phyloP scores from a whole-genome alignment of 2,797 vertebrate species.

The Pagetopsis macropterus region DNA sequence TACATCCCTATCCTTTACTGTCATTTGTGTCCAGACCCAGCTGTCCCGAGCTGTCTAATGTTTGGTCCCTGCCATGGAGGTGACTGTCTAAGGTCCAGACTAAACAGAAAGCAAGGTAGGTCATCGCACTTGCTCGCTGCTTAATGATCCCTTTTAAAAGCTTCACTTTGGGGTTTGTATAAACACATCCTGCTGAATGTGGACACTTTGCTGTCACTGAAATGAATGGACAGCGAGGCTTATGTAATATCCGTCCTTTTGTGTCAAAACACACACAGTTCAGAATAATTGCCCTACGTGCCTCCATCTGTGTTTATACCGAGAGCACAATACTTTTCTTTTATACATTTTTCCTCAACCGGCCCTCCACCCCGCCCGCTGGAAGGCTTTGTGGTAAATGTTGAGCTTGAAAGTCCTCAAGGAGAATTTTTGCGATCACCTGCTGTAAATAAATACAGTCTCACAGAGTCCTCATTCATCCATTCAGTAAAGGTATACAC shows the following conservation, averaged over 20 bases:
- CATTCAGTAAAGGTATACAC: conserved; percentile 36
- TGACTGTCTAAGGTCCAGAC: conserved; percentile 37
- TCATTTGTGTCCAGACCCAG: conserved; percentile 44
- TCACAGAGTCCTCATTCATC: conserved; percentile 45
- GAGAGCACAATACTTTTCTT: conserved; percentile 37
- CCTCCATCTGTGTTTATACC: conserved; percentile 61
- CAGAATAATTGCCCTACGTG: conserved; percentile 35
- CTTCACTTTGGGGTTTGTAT: conserved; percentile 49
- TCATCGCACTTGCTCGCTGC: conserved; percentile 13
- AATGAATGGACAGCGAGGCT: conserved; percentile 41
- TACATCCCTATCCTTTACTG: background rate
- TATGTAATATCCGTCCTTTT: conserved; percentile 48
- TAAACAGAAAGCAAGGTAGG: conserved; percentile 41
- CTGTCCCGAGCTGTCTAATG: conserved; percentile 38
- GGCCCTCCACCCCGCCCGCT: background rate
- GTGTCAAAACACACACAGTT: conserved; percentile 58
- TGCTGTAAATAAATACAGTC: conserved; percentile 38
- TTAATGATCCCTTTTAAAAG: conserved; percentile 35
- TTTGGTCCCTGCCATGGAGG: conserved; percentile 18
- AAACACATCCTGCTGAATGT: conserved; percentile 52
- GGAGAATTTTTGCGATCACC: conserved; percentile 19
- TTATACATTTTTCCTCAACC: conserved; percentile 52
- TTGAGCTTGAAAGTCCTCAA: conserved; percentile 42
- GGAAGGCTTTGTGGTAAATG: conserved; percentile 41
- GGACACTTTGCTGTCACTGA: conserved; percentile 43